These are phyloP conservation scores for Dermatophagoides farinae DNA, from an alignment of 1,140 invertebrate species.

Conservation along the genomic window DNA sequence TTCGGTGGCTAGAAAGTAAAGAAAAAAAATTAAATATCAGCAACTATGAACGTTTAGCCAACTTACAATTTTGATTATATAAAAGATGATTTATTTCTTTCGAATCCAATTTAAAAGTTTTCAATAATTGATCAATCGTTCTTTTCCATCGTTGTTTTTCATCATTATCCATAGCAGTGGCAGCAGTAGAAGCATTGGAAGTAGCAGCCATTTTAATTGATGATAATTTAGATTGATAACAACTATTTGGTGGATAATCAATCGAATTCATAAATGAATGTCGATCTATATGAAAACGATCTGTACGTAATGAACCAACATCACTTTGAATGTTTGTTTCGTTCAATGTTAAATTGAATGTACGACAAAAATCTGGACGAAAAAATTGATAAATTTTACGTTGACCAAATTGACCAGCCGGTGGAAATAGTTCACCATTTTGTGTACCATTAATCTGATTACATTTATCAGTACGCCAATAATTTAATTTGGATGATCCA, in stretches of 20 bases:
- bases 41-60: too few species aligned
- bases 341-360: not conserved
- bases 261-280: constrained; percentile 5
- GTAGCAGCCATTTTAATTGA: too few species aligned
- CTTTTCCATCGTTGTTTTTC: too few species aligned
- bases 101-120: too few species aligned
- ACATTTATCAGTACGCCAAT: constrained; percentile 10
- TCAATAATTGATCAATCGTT: too few species aligned
- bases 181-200: too few species aligned
- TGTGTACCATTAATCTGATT: constrained; percentile 7
- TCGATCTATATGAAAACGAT: constrained; percentile 5
- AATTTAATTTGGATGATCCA: constrained; percentile 32
- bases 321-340: not conserved
- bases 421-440: constrained; percentile 14
- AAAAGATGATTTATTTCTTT: too few species aligned
- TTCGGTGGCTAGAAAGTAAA: not conserved
- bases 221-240: constrained; percentile 7
- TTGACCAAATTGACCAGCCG: not conserved
- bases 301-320: not conserved
- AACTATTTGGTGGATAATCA: constrained; percentile 13
- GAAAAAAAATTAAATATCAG: not conserved
- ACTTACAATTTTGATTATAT: too few species aligned
- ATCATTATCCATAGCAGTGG: too few species aligned
- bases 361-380: constrained; percentile 16
- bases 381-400: constrained; percentile 10